These are phyloP conservation scores for Autographa pulchrina DNA, from an alignment of 2,888 invertebrate genomes.

Conservation along the genomic window DNA sequence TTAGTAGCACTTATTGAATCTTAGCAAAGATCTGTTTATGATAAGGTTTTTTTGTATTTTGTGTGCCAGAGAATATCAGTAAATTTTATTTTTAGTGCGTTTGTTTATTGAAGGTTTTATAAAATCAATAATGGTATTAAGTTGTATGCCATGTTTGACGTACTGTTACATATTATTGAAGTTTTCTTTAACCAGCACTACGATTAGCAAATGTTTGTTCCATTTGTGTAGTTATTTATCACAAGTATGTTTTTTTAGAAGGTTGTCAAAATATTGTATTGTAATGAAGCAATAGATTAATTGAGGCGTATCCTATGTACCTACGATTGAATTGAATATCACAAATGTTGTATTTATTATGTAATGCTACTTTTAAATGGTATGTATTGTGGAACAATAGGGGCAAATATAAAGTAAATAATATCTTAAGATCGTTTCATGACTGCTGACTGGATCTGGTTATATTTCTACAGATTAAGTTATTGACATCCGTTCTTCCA, in stretches of 20 bases:
- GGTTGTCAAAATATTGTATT: slow-evolving; percentile 49
- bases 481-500: too few relatives aligned
- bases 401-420: not conserved
- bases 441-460: too few relatives aligned
- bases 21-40: slow-evolving; percentile 75
- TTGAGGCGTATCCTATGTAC: slow-evolving; percentile 20
- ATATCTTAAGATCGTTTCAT: too few relatives aligned
- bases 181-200: slow-evolving; percentile 11
- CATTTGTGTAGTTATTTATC: slow-evolving; percentile 56
- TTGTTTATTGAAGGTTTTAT: slow-evolving; percentile 26
- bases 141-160: slow-evolving; percentile 33
- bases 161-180: slow-evolving; percentile 10
- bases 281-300: slow-evolving; percentile 38
- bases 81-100: slow-evolving; percentile 33
- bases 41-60: slow-evolving; percentile 58
- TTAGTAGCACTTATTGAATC: slow-evolving; percentile 72
- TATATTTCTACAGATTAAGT: too few relatives aligned
- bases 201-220: slow-evolving; percentile 24
- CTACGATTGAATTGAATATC: slow-evolving; percentile 13
- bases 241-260: slow-evolving; percentile 53
- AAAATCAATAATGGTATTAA: slow-evolving; percentile 8
- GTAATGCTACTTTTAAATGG: slow-evolving; percentile 26
- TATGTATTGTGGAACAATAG: not conserved
- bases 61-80: slow-evolving; percentile 62
- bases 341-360: slow-evolving; percentile 17